Evolutionary conservation across 1,140 invertebrate genomes (phyloP).

Genomic region (Magallana gigas): DNA sequence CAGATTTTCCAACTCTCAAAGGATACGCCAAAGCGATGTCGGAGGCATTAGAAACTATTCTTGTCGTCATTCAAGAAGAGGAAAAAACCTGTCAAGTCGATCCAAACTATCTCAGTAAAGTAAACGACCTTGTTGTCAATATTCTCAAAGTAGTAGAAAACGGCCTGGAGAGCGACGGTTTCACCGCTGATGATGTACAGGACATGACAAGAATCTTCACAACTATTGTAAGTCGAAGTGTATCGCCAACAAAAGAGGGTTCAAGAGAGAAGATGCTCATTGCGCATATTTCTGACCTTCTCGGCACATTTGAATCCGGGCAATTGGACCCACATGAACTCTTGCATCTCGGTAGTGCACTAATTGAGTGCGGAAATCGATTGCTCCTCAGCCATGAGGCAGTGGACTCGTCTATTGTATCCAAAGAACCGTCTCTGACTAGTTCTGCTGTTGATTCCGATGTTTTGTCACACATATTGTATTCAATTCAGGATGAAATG

Average conservation of each 20-base stretch:
- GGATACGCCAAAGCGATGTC: not conserved
- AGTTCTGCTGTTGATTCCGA: slow-evolving; percentile 51
- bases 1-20: not conserved
- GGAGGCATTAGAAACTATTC: not conserved
- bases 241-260: not conserved
- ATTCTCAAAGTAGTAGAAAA: slow-evolving; percentile 44
- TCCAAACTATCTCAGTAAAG: slow-evolving; percentile 2
- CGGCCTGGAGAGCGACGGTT: slow-evolving; percentile 31
- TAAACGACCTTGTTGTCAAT: slow-evolving; percentile 42
- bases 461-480: slow-evolving; percentile 40
- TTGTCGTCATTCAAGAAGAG: not conserved
- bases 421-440: slow-evolving; percentile 38
- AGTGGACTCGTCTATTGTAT: not conserved
- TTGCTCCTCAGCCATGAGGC: not conserved
- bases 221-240: not conserved
- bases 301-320: slow-evolving; percentile 33
- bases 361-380: slow-evolving; percentile 43
- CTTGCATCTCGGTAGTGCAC: slow-evolving; percentile 39
- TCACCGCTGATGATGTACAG: slow-evolving; percentile 43
- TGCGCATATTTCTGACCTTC: slow-evolving; percentile 24
- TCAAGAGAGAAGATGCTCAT: slow-evolving; percentile 11
- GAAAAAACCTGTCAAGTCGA: not conserved
- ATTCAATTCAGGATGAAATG: slow-evolving; percentile 46
- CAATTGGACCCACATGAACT: not conserved
- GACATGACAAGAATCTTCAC: slow-evolving; percentile 45